phyloP scores from a whole-genome alignment of 2,113 vertebrate species.

The Leptobrachium ailaonicum region DNA sequence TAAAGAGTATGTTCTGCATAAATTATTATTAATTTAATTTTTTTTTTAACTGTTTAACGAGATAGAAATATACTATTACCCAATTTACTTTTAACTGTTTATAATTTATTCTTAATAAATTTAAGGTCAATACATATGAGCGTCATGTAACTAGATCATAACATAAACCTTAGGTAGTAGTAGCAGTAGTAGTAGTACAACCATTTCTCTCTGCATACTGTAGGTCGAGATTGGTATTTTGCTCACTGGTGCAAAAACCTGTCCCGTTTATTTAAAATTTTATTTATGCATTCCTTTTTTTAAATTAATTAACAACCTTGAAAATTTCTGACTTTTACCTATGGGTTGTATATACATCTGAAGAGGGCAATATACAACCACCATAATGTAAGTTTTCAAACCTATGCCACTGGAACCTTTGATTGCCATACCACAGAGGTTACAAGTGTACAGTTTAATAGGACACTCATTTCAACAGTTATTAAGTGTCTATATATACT shows the following conservation, averaged over 20 bases:
- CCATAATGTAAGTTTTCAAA: conserved; percentile 61
- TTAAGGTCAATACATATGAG: conserved; percentile 73
- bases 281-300: conserved; percentile 40
- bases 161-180: conserved; percentile 77
- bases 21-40: conserved; percentile 54
- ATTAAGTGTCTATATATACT: conserved; percentile 70
- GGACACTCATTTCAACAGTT: conserved; percentile 61
- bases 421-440: conserved; percentile 55
- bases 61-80: conserved; percentile 74
- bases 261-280: conserved; percentile 43
- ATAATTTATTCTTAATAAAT: conserved; percentile 84
- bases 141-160: conserved; percentile 70
- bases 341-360: conserved; percentile 67
- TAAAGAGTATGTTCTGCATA: conserved; percentile 73
- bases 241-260: conserved; percentile 69
- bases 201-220: conserved; percentile 68
- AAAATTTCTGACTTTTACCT: conserved; percentile 56
- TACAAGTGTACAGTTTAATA: conserved; percentile 49
- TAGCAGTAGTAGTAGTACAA: conserved; percentile 48
- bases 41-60: conserved; percentile 55
- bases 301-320: conserved; percentile 52
- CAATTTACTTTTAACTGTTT: conserved; percentile 67
- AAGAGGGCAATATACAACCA: conserved; percentile 58
- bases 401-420: conserved; percentile 56
- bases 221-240: conserved; percentile 68